Base-by-base conservation (phyloP, 2,797 vertebrate genomes). In the Bradypodion ventrale region DNA sequence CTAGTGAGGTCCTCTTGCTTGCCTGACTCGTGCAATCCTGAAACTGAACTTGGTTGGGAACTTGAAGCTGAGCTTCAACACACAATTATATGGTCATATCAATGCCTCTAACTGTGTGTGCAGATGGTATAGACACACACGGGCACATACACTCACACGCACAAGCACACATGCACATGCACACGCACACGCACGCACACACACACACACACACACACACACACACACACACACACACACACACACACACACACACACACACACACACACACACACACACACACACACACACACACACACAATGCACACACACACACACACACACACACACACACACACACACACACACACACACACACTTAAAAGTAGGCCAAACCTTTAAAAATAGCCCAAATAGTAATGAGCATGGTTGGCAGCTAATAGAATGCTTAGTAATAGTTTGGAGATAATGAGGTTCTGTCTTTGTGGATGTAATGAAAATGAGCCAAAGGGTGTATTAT, bases 391-490 rank as follows among this genome's bases (percentile, higher is more conserved):
- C n/a, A 73, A 46, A 29, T 12, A 73, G 42, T 40, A 25, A 40
- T 44, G 69, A 70, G 32, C 65, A 68, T 37, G 32, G 1, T 37
- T 6, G 35, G 32, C 32, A 68, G 32, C 13, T 19, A 37, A n/a
- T 42, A 42, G 12, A 72, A 5, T 27, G 29, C 21, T 73, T 12
- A 73, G 27, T 29, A 3, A 5, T 25, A 46, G 70, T 27, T 46
- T 12, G 40, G 75, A 37, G 2, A 19, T 3, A 15, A 75, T 25
- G n/a, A 82, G n/a, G 37, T 75, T 69, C 83, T 87, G 35, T 12
- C 16, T 27, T 1, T 0, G 0, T 13, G 15, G 3, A 21, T 49
- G 40, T 72, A 76, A 40, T 25, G 2, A 4, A 25, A 0, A 16
- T 84, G 29, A 70, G 40, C 4, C 32, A 85, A 75, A 2, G n/a